Percentiles rank a stretch among this genome's conserved stretches.
Evolutionary conservation across 2,113 vertebrate genomes (phyloP).

Genomic region (Puntigrus tetrazona): DNA sequence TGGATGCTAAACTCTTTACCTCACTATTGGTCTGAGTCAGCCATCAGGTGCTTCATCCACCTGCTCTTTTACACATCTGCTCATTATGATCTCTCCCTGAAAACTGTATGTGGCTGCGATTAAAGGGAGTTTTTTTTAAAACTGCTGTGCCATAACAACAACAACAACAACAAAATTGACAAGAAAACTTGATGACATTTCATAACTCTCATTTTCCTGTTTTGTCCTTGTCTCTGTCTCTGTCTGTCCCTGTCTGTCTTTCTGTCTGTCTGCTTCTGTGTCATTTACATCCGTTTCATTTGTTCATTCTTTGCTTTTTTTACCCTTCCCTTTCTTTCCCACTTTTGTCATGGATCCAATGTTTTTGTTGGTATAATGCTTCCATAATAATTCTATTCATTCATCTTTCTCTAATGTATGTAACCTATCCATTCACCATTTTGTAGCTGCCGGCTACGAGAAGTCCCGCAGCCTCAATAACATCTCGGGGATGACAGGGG

Average conservation of each 20-base stretch:
- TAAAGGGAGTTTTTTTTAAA: slow-evolving; percentile 55
- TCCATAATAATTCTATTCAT: not conserved
- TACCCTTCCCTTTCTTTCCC: slow-evolving; percentile 35
- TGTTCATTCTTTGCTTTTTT: slow-evolving; percentile 54
- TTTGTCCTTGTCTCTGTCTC: slow-evolving; percentile 66
- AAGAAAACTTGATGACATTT: slow-evolving; percentile 60
- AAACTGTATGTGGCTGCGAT: slow-evolving; percentile 50
- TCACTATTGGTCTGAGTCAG: slow-evolving; percentile 46
- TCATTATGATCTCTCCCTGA: slow-evolving; percentile 44
- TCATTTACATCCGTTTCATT: slow-evolving; percentile 45
- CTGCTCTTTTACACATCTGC: slow-evolving; percentile 54
- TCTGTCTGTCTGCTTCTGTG: slow-evolving; percentile 59
- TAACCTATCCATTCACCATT: not conserved
- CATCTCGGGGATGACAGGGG: slow-evolving; percentile 86
- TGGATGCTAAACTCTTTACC: slow-evolving; percentile 55
- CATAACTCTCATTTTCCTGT: slow-evolving; percentile 67
- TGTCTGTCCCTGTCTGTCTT: slow-evolving; percentile 68
- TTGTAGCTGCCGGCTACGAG: slow-evolving; percentile 83
- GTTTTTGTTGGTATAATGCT: not conserved
- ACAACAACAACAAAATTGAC: slow-evolving; percentile 30
- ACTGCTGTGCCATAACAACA: slow-evolving; percentile 56
- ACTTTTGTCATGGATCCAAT: slow-evolving; percentile 56
- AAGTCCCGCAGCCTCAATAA: slow-evolving; percentile 94
- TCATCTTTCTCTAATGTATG: not conserved
- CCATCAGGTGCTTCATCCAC: slow-evolving; percentile 63